These are phyloP conservation scores for Vanessa atalanta DNA, from an alignment of 1,140 invertebrate species.

Conservation along the genomic window DNA sequence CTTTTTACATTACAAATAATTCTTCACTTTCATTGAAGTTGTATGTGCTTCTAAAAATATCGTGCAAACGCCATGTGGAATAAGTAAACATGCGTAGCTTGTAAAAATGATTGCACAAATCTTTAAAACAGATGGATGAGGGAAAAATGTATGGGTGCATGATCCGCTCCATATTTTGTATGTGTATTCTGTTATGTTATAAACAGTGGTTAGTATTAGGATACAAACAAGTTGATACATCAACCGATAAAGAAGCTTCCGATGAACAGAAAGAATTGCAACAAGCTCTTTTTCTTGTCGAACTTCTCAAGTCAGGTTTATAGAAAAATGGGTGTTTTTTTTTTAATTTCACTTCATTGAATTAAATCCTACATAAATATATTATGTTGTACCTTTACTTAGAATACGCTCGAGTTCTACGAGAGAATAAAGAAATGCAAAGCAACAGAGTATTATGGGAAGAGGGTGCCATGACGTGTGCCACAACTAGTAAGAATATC, in stretches of 20 bases:
- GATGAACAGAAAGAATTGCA: slow-evolving; percentile 13
- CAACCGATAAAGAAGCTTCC: background rate
- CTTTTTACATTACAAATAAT: too few relatives aligned
- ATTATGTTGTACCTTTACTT: background rate
- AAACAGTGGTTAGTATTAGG: too few relatives aligned
- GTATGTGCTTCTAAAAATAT: background rate
- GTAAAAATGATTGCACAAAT: background rate
- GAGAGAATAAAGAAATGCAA: slow-evolving; percentile 10
- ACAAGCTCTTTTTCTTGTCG: slow-evolving; percentile 21
- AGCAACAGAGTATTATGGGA: background rate
- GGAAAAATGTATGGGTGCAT: background rate
- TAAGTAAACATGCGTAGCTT: background rate
- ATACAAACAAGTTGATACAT: background rate
- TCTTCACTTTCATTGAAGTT: too few relatives aligned
- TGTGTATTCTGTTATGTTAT: background rate
- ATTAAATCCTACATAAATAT: too few relatives aligned
- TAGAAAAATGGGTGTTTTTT: background rate
- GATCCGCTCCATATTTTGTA: background rate
- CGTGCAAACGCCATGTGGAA: background rate
- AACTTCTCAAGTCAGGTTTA: slow-evolving; percentile 27
- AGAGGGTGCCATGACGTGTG: background rate
- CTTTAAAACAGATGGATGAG: slow-evolving; percentile 6
- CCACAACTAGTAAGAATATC: background rate
- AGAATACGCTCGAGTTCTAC: slow-evolving; percentile 20
- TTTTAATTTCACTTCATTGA: background rate